phyloP scores from a whole-genome alignment of 2,113 vertebrate species.

The Heterotis niloticus region DNA sequence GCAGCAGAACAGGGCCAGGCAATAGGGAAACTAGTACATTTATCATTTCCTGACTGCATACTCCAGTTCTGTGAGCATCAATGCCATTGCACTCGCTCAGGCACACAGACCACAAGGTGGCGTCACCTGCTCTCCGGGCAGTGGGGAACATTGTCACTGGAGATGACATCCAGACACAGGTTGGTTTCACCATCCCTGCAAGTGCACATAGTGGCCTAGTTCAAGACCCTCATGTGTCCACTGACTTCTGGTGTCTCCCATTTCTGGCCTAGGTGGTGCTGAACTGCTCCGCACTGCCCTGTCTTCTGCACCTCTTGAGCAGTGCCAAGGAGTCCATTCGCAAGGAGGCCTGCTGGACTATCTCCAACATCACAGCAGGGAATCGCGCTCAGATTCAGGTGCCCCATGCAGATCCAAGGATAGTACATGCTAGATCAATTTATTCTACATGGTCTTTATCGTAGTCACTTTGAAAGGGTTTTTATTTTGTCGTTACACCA shows the following conservation, averaged over 20 bases:
- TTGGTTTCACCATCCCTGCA: conserved; percentile 45
- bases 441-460: too few species aligned
- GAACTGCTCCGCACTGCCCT: conserved; percentile 95
- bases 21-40: too few species aligned
- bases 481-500: too few species aligned
- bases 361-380: conserved; percentile 97
- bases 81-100: conserved; percentile 48
- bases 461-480: background rate
- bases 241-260: background rate
- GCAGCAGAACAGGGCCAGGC: too few species aligned
- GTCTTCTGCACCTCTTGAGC: conserved; percentile 92
- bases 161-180: conserved; percentile 97
- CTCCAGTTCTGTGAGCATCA: background rate
- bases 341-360: conserved; percentile 98
- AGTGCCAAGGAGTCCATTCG: conserved; percentile 96
- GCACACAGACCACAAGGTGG: conserved; percentile 97
- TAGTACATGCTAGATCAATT: too few species aligned
- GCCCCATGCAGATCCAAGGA: background rate
- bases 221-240: background rate
- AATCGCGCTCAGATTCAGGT: conserved; percentile 97
- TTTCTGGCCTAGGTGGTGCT: conserved; percentile 79
- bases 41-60: too few species aligned
- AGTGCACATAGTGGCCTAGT: background rate
- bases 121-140: conserved; percentile 90
- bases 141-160: conserved; percentile 98